phyloP scores from a whole-genome alignment of 2,113 vertebrate genomes.

The Beaufortia kweichowensis region DNA sequence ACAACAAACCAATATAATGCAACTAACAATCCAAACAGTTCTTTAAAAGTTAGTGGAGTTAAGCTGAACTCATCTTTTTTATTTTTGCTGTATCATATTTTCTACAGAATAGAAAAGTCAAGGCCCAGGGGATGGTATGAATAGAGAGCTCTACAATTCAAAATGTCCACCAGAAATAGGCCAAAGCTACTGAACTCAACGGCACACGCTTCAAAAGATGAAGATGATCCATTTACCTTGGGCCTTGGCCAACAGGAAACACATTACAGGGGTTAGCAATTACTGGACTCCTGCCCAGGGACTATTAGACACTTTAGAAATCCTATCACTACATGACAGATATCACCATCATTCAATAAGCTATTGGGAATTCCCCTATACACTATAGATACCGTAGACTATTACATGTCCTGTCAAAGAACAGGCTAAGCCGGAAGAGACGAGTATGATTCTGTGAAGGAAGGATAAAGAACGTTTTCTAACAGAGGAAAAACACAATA shows the following conservation, averaged over 20 bases:
- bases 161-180: constrained; percentile 24
- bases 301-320: constrained; percentile 43
- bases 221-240: constrained; percentile 45
- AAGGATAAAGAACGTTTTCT: constrained; percentile 9
- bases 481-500: background rate
- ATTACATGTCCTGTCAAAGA: constrained; percentile 38
- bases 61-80: background rate
- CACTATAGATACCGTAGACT: constrained; percentile 17
- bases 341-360: constrained; percentile 22
- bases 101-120: constrained; percentile 11
- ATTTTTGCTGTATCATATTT: background rate
- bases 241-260: constrained; percentile 32
- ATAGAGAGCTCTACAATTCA: constrained; percentile 17
- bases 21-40: background rate
- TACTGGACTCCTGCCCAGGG: constrained; percentile 38
- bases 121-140: constrained; percentile 2
- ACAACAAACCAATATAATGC: no score
- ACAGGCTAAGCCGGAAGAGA: constrained; percentile 26
- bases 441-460: constrained; percentile 4
- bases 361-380: constrained; percentile 30
- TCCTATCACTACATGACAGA: constrained; percentile 18
- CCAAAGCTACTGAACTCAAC: constrained; percentile 39
- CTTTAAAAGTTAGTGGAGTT: background rate
- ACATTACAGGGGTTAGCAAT: constrained; percentile 44
- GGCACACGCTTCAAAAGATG: constrained; percentile 28